phyloP scores from a whole-genome alignment of 2,888 invertebrate genomes.

The Hecatera dysodea region DNA sequence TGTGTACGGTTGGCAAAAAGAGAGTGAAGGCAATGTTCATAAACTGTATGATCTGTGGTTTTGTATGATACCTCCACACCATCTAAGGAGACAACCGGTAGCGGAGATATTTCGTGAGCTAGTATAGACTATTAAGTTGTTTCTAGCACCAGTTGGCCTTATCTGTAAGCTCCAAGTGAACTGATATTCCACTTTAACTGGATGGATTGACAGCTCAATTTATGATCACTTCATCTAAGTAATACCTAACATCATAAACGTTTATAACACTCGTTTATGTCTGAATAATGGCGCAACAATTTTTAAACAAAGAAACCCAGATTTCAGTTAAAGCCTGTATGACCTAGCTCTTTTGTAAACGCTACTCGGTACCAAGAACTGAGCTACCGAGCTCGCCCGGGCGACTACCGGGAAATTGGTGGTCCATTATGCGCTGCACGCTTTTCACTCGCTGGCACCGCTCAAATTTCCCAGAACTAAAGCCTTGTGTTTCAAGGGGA shows the following conservation, averaged over 20 bases:
- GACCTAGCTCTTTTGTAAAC: constrained; percentile 7
- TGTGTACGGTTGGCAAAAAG: constrained; percentile 8
- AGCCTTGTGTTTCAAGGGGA: constrained; percentile 35
- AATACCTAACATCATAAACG: background rate
- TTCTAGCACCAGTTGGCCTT: background rate
- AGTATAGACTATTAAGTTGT: background rate
- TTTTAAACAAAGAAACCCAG: background rate
- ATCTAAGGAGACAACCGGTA: background rate
- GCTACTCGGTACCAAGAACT: constrained; percentile 5
- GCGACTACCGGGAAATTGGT: constrained; percentile 24
- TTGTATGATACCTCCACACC: background rate
- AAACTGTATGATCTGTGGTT: background rate
- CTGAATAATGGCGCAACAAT: background rate
- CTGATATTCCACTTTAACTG: no score
- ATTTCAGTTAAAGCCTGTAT: background rate
- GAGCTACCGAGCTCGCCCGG: constrained; percentile 42
- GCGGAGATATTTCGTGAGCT: background rate
- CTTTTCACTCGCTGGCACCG: constrained; percentile 27
- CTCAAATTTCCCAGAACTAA: constrained; percentile 34
- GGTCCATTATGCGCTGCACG: constrained; percentile 12
- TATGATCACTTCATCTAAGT: no score
- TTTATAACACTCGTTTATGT: background rate
- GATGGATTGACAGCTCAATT: no score
- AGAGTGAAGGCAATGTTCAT: no score
- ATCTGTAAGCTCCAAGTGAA: no score